phyloP scores from a whole-genome alignment of 2,797 vertebrate species.

The Aeoliscus strigatus region DNA sequence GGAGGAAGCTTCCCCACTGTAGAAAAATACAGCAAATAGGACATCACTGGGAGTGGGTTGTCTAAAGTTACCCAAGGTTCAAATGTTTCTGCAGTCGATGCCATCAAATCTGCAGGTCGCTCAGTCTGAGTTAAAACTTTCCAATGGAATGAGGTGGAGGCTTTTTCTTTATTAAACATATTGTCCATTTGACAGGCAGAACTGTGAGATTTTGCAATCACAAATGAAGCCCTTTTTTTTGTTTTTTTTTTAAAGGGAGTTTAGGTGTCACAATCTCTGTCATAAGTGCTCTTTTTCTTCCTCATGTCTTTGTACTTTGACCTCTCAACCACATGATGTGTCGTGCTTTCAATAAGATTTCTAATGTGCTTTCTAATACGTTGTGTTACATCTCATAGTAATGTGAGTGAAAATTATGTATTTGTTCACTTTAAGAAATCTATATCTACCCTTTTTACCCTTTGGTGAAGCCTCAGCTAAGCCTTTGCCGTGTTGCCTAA shows the following conservation, averaged over 20 bases:
- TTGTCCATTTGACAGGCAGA: no score
- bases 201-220: no score
- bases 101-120: constrained; percentile 30
- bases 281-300: no score
- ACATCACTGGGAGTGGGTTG: constrained; percentile 3
- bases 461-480: no score
- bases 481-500: no score
- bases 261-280: no score
- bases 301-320: no score
- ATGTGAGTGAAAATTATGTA: background rate
- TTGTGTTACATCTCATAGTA: background rate
- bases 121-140: constrained; percentile 6
- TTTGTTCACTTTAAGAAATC: background rate
- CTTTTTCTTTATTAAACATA: constrained; percentile 4
- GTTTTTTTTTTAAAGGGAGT: no score
- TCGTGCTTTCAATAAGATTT: no score
- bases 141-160: background rate
- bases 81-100: constrained; percentile 29
- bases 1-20: constrained; percentile 23
- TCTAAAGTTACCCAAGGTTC: constrained; percentile 19
- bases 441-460: no score
- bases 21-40: constrained; percentile 20
- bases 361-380: no score
- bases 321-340: background rate
- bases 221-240: no score